Base-by-base conservation (phyloP, 2,888 invertebrate genomes). In the Limnephilus lunatus region DNA sequence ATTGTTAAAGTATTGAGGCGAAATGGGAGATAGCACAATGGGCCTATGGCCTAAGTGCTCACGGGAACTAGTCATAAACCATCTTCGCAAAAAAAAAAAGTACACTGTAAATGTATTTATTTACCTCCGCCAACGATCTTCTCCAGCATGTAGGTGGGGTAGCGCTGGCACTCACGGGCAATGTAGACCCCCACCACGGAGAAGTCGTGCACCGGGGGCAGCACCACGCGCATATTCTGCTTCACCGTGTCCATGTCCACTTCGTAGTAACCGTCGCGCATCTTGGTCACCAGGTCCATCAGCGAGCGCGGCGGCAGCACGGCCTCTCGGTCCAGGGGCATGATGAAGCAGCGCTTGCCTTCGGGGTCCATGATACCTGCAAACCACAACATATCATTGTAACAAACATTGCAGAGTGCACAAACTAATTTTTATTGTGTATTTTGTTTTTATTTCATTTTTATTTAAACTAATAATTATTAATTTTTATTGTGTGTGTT, bases 331-430 rank as follows among this genome's bases (percentile, higher is more conserved):
- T 99, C 98, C 94, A 99, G 96, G 0, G 98, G 98, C 98, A 99
- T 98, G 31, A 98, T 97, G 95, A 99, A 99, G 96, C 99, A 99
- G 48, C 98, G 97, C 90, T 96, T 96, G 81, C 97, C 96, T 92
- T 97, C 97, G 30, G 97, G 95, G 95, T 99, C 98, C 92, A 98
- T 97, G 93, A 99, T 98, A 35, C 97, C 98, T 95, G 97, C 94
- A 44, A 94, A 35, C 35, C 35, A 35, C 35, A 44, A 44, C 19
- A n/a, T 19, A 81, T 12, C 35, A 30, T 35, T 94, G 89, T 85
- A 91, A 91, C 92, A 39, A 30, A 19, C 12, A 15, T 5, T 32
- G 30, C 82, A 82, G 1, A n/a, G 7, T 31, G 1, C 19, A 25
- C 25, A 7, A 25, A 68, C 25, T 15, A 48, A 68, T 7, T 39